Percentiles rank a stretch among this genome's conserved stretches.
Evolutionary conservation across 1,140 invertebrate genomes (phyloP).

Genomic region (Drosophila nannoptera): DNA sequence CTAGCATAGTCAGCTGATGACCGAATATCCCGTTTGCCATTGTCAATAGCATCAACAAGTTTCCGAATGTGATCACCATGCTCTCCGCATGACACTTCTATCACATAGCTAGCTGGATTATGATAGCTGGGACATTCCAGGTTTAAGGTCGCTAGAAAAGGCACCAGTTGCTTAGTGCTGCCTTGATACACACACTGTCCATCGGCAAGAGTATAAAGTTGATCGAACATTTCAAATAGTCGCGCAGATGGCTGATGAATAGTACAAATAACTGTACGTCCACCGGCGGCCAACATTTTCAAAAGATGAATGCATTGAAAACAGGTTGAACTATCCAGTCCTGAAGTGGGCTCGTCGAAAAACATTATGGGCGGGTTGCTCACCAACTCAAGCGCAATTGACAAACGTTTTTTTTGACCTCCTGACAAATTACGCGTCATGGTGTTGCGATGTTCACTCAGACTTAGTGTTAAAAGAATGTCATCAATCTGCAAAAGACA

Average conservation of each 20-base stretch:
- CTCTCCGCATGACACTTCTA: slow-evolving; percentile 96
- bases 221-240: slow-evolving; percentile 98
- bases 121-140: slow-evolving; percentile 96
- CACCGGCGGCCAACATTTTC: slow-evolving; percentile 92
- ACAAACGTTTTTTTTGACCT: slow-evolving; percentile 96
- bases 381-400: slow-evolving; percentile 96
- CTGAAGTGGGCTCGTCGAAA: slow-evolving; percentile 98
- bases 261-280: slow-evolving; percentile 96
- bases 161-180: slow-evolving; percentile 89
- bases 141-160: slow-evolving; percentile 89
- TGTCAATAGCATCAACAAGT: slow-evolving; percentile 90
- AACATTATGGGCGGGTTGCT: slow-evolving; percentile 98
- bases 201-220: slow-evolving; percentile 94
- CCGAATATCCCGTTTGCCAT: slow-evolving; percentile 88
- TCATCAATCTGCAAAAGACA: slow-evolving; percentile 86
- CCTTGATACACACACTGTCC: slow-evolving; percentile 97
- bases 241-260: slow-evolving; percentile 98
- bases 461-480: slow-evolving; percentile 92
- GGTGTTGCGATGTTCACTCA: slow-evolving; percentile 91
- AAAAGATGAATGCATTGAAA: slow-evolving; percentile 94
- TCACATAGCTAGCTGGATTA: slow-evolving; percentile 97
- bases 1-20: slow-evolving; percentile 79
- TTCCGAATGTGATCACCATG: slow-evolving; percentile 94
- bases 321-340: slow-evolving; percentile 95
- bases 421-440: slow-evolving; percentile 95